These are phyloP conservation scores for Isichthys henryi DNA, from an alignment of 2,113 vertebrate species.

Conservation along the genomic window DNA sequence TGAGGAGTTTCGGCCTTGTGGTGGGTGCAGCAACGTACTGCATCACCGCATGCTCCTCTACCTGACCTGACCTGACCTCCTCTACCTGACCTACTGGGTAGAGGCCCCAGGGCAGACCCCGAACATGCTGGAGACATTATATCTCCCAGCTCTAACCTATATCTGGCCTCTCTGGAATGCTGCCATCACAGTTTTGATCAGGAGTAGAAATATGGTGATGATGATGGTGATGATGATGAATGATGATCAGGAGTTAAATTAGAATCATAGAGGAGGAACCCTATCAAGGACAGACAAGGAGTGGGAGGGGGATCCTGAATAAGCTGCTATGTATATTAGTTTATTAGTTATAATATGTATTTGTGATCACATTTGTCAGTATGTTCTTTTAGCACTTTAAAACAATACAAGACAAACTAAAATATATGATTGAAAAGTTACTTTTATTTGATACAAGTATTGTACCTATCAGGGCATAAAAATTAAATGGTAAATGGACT, in stretches of 20 bases:
- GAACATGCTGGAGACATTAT: not conserved
- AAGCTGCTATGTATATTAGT: not conserved
- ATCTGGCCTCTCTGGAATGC: not conserved
- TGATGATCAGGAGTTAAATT: not conserved
- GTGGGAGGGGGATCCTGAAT: not conserved
- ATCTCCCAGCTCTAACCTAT: not conserved
- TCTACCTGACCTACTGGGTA: not conserved
- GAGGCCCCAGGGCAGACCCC: not conserved
- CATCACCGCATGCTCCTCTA: no score
- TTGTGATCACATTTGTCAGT: not conserved
- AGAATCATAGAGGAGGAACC: not conserved
- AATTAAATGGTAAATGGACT: no score
- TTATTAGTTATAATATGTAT: not conserved
- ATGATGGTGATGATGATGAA: not conserved
- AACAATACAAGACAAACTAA: not conserved
- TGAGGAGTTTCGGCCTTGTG: no score
- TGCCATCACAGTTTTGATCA: not conserved
- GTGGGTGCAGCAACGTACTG: no score
- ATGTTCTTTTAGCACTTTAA: not conserved
- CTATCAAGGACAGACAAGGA: no score
- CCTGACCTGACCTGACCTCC: no score
- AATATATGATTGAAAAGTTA: not conserved
- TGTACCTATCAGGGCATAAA: no score
- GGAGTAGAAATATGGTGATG: not conserved
- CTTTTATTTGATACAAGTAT: not conserved